A percentile compares a stretch with the other conserved stretches of the same genome.
These are phyloP conservation scores for Ceyx margarethae DNA, from an alignment of 2,113 vertebrate genomes.

Conservation along the genomic window DNA sequence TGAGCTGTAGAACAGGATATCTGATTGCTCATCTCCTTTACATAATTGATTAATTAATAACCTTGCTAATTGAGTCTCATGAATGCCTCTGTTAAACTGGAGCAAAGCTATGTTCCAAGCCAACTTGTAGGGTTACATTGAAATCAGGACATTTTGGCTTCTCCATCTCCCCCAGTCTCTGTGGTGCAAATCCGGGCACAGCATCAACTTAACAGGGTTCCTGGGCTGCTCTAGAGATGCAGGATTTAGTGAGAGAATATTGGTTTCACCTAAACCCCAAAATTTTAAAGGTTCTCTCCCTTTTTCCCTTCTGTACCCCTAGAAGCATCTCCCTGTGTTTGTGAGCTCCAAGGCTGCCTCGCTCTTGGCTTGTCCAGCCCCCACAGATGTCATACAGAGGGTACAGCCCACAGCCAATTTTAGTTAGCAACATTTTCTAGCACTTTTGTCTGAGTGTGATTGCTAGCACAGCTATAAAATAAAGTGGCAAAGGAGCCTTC, in stretches of 20 bases:
- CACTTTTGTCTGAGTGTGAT: not conserved
- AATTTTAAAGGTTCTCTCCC: not conserved
- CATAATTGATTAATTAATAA: constrained; percentile 70
- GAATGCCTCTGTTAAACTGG: not conserved
- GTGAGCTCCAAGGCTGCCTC: not conserved
- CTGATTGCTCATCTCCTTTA: constrained; percentile 47
- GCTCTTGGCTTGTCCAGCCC: not conserved
- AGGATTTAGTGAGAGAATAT: not conserved
- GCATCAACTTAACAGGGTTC: rapidly evolving
- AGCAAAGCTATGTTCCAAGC: not conserved
- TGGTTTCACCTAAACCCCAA: not conserved
- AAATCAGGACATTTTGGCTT: not conserved
- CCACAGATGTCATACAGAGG: rapidly evolving
- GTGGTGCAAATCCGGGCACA: rapidly evolving
- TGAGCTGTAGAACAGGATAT: constrained; percentile 13
- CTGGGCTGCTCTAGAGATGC: not conserved
- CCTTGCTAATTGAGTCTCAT: constrained; percentile 41
- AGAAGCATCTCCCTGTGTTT: not conserved
- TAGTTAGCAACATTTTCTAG: not conserved
- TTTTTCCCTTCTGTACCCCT: not conserved
- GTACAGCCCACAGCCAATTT: not conserved
- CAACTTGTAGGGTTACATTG: not conserved
- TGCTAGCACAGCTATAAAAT: not conserved
- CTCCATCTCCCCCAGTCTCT: not conserved
- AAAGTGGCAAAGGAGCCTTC: not conserved